A percentile compares a stretch with the other conserved stretches of the same genome.
Evolutionary conservation across 2,888 invertebrate species (phyloP).

Genomic region (Heteropelma amictum): DNA sequence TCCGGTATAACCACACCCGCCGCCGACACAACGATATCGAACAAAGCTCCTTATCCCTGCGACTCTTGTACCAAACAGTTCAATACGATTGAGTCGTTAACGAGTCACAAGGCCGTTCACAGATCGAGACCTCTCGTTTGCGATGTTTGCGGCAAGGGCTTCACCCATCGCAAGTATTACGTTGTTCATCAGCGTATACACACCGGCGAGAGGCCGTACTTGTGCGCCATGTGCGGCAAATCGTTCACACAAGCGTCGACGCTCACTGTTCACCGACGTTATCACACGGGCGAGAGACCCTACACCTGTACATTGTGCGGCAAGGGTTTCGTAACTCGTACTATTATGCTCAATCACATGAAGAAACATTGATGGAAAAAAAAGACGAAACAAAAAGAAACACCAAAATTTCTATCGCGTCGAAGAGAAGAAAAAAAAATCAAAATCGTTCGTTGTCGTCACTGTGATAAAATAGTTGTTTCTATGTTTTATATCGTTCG

Average conservation of each 20-base stretch:
- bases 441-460: constrained; percentile 53
- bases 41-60: constrained; percentile 66
- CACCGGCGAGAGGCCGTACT: constrained; percentile 78
- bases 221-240: constrained; percentile 77
- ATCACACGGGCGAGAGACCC: constrained; percentile 76
- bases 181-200: constrained; percentile 77
- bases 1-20: neutral
- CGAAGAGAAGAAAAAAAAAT: constrained; percentile 5
- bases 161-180: constrained; percentile 76
- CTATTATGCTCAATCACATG: constrained; percentile 77
- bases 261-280: constrained; percentile 75
- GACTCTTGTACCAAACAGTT: constrained; percentile 75
- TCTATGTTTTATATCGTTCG: constrained; percentile 47
- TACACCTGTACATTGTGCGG: constrained; percentile 76
- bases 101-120: constrained; percentile 73
- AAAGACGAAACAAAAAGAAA: neutral
- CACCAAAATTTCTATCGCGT: neutral
- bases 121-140: constrained; percentile 75
- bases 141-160: constrained; percentile 76
- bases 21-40: constrained; percentile 22
- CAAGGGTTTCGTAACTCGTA: constrained; percentile 76
- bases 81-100: constrained; percentile 70
- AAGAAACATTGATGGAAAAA: constrained; percentile 70
- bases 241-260: constrained; percentile 76
- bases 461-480: constrained; percentile 62